phyloP scores from a whole-genome alignment of 2,113 vertebrate species.

The Coracopsis vasa region DNA sequence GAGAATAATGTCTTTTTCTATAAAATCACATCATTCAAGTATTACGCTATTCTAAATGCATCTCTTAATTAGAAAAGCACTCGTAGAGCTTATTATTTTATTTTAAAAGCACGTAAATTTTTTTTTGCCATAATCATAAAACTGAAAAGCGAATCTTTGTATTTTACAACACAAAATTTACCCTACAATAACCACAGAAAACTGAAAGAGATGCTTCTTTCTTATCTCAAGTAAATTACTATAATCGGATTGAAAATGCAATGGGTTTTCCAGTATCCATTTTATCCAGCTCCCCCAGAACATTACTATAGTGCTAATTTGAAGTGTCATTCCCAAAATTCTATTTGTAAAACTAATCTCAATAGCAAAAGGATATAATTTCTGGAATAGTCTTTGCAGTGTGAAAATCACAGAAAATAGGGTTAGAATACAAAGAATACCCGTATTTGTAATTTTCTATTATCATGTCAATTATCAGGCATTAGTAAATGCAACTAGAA shows the following conservation, averaged over 20 bases:
- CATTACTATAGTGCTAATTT: conserved; percentile 3
- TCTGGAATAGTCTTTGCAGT: background rate
- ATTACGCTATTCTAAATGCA: background rate
- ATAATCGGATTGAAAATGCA: background rate
- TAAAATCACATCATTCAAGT: background rate
- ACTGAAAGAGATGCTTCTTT: background rate
- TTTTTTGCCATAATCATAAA: background rate
- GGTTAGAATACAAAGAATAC: conserved; percentile 34
- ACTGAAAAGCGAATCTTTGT: background rate
- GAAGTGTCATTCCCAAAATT: conserved; percentile 1
- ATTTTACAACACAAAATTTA: background rate
- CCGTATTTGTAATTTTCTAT: background rate
- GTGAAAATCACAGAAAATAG: conserved; percentile 28
- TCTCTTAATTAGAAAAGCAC: background rate
- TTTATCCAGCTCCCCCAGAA: background rate
- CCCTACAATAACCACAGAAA: background rate
- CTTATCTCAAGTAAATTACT: background rate
- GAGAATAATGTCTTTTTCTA: background rate
- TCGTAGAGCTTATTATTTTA: background rate
- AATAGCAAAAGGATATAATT: background rate
- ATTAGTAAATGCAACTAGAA: conserved; percentile 14
- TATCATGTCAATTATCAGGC: conserved; percentile 44
- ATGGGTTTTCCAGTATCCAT: background rate
- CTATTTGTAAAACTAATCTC: conserved; percentile 19
- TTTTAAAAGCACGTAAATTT: conserved; percentile 2